These are phyloP conservation scores for Cryptocephalus primarius DNA, from an alignment of 2,888 invertebrate genomes.

Conservation along the genomic window DNA sequence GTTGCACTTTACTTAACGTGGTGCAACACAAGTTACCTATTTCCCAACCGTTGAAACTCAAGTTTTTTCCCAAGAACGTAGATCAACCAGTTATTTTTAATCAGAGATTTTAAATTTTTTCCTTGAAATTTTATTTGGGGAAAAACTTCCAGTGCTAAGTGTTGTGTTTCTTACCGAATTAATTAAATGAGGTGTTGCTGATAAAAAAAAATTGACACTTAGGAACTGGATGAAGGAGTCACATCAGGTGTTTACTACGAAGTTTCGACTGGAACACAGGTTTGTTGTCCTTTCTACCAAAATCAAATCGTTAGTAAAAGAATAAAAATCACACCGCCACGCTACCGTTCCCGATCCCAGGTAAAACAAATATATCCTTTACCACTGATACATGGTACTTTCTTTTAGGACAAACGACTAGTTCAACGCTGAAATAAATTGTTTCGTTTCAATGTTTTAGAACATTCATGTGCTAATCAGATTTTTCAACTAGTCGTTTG, in stretches of 20 bases:
- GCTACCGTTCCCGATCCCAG: no score
- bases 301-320: neutral
- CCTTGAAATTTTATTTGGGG: neutral
- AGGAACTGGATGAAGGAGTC: conserved; percentile 38
- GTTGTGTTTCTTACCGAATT: conserved; percentile 24
- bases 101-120: neutral
- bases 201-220: conserved; percentile 34
- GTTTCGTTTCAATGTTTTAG: no score
- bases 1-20: no score
- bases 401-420: neutral
- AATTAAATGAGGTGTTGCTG: conserved; percentile 13
- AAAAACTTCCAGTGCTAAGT: conserved; percentile 31
- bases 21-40: neutral
- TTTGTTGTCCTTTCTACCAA: conserved; percentile 28
- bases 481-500: no score
- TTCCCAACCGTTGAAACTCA: neutral
- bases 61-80: neutral
- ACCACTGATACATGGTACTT: neutral
- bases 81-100: no score
- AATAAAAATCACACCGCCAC: no score
- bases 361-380: neutral
- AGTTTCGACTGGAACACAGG: conserved; percentile 36
- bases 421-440: no score
- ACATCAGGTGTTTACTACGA: conserved; percentile 35
- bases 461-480: no score